These are phyloP conservation scores for Myotis yumanensis DNA, from an alignment of 2,113 vertebrate species.

Conservation along the genomic window DNA sequence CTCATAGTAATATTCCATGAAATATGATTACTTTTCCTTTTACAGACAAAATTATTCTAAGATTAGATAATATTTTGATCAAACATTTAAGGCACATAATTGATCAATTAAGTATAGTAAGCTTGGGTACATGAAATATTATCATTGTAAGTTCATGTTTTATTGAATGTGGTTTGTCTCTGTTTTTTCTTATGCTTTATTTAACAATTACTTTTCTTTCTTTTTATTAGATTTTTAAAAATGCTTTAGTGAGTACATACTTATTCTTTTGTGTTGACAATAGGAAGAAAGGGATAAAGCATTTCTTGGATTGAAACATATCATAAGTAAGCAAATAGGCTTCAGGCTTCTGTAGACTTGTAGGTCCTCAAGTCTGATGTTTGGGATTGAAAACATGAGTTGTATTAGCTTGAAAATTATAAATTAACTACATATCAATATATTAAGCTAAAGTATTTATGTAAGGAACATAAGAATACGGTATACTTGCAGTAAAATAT, in stretches of 20 bases:
- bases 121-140: neutral
- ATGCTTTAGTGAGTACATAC: neutral
- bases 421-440: neutral
- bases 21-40: neutral
- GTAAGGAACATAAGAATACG: neutral
- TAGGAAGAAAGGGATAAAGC: neutral
- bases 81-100: neutral
- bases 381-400: neutral
- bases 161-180: neutral
- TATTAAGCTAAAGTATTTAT: neutral
- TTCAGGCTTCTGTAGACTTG: neutral
- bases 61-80: neutral
- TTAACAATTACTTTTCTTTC: conserved; percentile 10
- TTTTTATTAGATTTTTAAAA: neutral
- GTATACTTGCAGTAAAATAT: neutral
- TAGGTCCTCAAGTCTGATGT: neutral
- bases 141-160: neutral
- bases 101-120: neutral
- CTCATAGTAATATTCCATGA: neutral
- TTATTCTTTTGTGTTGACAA: neutral
- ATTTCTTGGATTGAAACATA: neutral
- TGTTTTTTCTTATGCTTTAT: neutral
- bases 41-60: neutral
- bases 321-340: neutral
- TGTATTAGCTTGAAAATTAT: conserved; percentile 18